These are phyloP conservation scores for Ophthalmolycus amberensis DNA, from an alignment of 2,113 vertebrate genomes.

Conservation along the genomic window DNA sequence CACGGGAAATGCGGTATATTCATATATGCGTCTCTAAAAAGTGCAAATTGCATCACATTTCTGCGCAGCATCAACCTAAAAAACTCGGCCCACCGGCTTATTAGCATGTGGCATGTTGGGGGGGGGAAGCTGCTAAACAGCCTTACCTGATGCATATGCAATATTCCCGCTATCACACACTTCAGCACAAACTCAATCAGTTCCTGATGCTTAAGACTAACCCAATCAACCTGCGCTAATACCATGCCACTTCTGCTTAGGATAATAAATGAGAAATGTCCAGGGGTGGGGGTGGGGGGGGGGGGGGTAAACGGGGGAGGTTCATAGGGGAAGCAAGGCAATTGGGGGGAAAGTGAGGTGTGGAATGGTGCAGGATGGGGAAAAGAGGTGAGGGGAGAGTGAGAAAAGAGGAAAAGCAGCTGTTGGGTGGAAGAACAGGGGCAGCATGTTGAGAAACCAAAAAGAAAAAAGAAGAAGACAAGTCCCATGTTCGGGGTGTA, in stretches of 20 bases:
- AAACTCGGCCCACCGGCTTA: slow-evolving; percentile 36
- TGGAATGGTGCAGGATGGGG: slow-evolving; percentile 1
- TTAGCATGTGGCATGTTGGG: slow-evolving; percentile 60
- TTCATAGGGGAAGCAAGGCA: slow-evolving; percentile 30
- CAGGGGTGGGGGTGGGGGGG: slow-evolving; percentile 17
- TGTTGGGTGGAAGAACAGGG: slow-evolving; percentile 5
- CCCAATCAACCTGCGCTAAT: slow-evolving; percentile 76
- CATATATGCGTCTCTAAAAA: slow-evolving; percentile 21
- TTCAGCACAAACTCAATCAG: slow-evolving; percentile 79
- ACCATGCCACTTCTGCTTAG: slow-evolving; percentile 77
- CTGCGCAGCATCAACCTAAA: slow-evolving; percentile 27
- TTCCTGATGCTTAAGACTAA: slow-evolving; percentile 76
- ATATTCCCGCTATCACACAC: slow-evolving; percentile 63
- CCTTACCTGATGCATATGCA: slow-evolving; percentile 69
- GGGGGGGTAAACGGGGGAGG: slow-evolving; percentile 9
- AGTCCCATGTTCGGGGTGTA: neutral
- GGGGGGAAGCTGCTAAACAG: slow-evolving; percentile 39
- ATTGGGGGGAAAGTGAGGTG: slow-evolving; percentile 31
- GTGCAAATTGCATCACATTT: slow-evolving; percentile 46
- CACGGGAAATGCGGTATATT: slow-evolving; percentile 16
- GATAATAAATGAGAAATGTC: slow-evolving; percentile 79
- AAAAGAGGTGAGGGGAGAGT: neutral
- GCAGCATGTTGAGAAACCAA: slow-evolving; percentile 16
- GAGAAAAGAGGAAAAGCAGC: slow-evolving; percentile 17
- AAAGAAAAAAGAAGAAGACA: neutral